phyloP scores from a whole-genome alignment of 2,888 invertebrate genomes.

The Sturmia bella region DNA sequence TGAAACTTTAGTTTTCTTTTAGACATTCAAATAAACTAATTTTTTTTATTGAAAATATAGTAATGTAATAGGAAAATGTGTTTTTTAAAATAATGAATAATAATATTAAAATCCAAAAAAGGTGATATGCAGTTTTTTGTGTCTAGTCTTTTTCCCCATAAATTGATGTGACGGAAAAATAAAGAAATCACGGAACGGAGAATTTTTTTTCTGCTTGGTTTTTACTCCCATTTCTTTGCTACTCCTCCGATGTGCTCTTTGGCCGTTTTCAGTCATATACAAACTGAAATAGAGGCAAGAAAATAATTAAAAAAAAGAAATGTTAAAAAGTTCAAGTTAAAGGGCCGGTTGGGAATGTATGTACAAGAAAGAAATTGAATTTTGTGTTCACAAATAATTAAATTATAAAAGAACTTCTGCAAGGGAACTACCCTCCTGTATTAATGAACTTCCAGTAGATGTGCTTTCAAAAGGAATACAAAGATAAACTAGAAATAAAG shows the following conservation, averaged over 20 bases:
- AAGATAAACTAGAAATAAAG: constrained; percentile 41
- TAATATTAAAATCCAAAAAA: constrained; percentile 35
- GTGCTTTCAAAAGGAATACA: constrained; percentile 14
- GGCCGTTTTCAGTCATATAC: constrained; percentile 72
- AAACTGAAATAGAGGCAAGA: constrained; percentile 51
- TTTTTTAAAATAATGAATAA: constrained; percentile 5
- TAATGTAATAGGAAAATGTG: constrained; percentile 38
- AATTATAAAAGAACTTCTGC: constrained; percentile 23
- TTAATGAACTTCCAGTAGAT: neutral
- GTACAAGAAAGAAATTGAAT: constrained; percentile 50
- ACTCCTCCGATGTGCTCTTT: constrained; percentile 37
- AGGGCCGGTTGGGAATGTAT: constrained; percentile 55
- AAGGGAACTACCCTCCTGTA: constrained; percentile 33
- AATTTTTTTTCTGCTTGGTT: constrained; percentile 39
- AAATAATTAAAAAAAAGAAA: constrained; percentile 23
- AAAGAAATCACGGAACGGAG: constrained; percentile 51
- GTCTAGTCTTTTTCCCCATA: constrained; percentile 5
- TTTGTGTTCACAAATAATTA: constrained; percentile 35
- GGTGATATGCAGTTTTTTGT: constrained; percentile 41
- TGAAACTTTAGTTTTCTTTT: constrained; percentile 52
- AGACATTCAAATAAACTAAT: constrained; percentile 11
- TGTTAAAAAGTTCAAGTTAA: constrained; percentile 18
- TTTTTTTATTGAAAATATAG: constrained; percentile 44
- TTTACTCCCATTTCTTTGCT: constrained; percentile 26
- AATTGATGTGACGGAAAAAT: constrained; percentile 56